Evolutionary conservation across 2,113 vertebrate genomes (phyloP), one percentile per base, ranked within the genome.

Genomic region (Amblyopsis rosae): DNA sequence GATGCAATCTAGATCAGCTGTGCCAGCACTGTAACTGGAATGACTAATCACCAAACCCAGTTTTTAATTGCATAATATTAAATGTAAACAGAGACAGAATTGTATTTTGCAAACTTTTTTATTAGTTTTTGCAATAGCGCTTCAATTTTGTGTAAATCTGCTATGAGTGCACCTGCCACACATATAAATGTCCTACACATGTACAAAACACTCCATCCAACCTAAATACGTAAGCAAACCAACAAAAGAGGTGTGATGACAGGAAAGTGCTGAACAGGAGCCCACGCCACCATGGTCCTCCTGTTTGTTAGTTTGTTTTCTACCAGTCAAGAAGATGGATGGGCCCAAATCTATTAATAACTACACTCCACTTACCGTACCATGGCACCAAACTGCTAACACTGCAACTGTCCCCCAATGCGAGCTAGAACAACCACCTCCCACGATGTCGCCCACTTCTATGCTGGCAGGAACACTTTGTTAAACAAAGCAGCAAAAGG

Each of bases 311-410:
- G 81, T 70, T 26, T 26, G 76, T 85, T 89, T 84, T 87, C 87
- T 80, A 9, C 81, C 64, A 87, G 89, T 89, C 89, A 93, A 87
- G 87, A 90, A 90, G 89, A 89, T 88, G 86, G 83, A 87, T 91
- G 85, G 87, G 78, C 85, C 81, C 82, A 89, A 82, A 75, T 84
- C 90, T 92, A 92, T 89, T 90, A 92, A 93, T 92, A 93, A 88
- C 87, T 81, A 77, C 82, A 87, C 81, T 86, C 82, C 85, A 89
- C 87, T 89, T 89, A 88, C 84, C 86, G 82, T 81, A 88, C 84
- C 86, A 83, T 81, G 79, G 77, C 79, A 69, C 81, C 84, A 82
- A 90, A 90, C 84, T 86, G 90, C 87, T 86, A 88, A 90, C 89
- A 84, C 86, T 90, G 89, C 88, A 91, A 79, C 80, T 82, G 85